phyloP scores from a whole-genome alignment of 2,797 vertebrate genomes.

The Bradypodion pumilum region DNA sequence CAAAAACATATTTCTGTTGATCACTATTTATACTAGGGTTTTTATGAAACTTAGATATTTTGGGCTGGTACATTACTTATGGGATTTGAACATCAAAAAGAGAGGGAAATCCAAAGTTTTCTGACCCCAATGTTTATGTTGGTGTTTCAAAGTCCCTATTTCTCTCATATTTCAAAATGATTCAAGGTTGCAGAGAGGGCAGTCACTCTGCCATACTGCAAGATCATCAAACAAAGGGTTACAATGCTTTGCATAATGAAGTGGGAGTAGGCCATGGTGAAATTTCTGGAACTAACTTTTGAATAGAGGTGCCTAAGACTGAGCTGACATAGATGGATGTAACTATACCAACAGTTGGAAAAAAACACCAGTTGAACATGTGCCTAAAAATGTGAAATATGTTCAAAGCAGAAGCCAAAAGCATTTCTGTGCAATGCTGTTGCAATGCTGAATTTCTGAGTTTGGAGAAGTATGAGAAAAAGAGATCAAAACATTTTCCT shows the following conservation, averaged over 20 bases:
- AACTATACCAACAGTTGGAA: background rate
- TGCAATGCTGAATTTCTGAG: slow-evolving; percentile 59
- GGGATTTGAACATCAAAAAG: too few relatives aligned
- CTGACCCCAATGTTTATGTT: background rate
- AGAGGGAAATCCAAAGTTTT: too few relatives aligned
- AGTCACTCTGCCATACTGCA: background rate
- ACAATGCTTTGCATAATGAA: background rate
- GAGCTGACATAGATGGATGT: background rate
- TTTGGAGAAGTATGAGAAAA: slow-evolving; percentile 21
- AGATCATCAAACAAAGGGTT: background rate
- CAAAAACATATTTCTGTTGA: too few relatives aligned
- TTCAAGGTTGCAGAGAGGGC: background rate
- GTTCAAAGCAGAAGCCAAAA: slow-evolving; percentile 57
- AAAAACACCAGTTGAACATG: slow-evolving; percentile 28
- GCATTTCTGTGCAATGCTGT: slow-evolving; percentile 39
- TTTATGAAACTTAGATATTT: too few relatives aligned
- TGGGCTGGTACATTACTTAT: too few relatives aligned
- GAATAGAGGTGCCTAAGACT: background rate
- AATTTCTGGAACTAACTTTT: background rate
- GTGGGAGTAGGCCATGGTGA: background rate
- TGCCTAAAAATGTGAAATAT: slow-evolving; percentile 67
- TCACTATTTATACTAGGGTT: too few relatives aligned
- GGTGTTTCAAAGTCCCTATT: background rate
- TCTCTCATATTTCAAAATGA: background rate
- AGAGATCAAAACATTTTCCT: slow-evolving; percentile 31